Evolutionary conservation across 2,113 vertebrate genomes (phyloP).

Genomic region (Urocynchramus pylzowi): DNA sequence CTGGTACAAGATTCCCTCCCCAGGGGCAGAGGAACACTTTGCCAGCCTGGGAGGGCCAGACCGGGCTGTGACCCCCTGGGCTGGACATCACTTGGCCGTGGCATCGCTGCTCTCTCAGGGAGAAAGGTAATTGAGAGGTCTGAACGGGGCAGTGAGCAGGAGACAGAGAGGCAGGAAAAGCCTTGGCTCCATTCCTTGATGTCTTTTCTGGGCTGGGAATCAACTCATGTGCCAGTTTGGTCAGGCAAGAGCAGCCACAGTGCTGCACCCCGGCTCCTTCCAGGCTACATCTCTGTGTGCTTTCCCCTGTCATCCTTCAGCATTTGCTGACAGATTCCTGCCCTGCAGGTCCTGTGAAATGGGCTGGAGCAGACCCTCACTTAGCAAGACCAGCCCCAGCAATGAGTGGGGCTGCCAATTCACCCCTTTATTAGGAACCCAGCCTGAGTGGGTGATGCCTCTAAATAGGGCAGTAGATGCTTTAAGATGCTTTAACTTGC

Average conservation of each 20-base stretch:
- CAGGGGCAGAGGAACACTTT: fast-evolving
- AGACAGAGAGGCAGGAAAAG: not conserved
- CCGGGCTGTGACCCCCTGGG: not conserved
- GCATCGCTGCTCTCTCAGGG: not conserved
- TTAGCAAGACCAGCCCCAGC: not conserved
- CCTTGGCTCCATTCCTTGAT: conserved; percentile 11
- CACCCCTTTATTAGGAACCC: too few relatives aligned
- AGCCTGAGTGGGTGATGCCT: not conserved
- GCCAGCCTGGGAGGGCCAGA: not conserved
- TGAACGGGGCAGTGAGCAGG: not conserved
- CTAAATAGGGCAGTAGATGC: not conserved
- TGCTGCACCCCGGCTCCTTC: fast-evolving
- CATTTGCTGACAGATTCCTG: not conserved
- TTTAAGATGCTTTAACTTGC: not conserved
- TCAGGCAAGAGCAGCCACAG: not conserved
- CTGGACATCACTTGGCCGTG: not conserved
- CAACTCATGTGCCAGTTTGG: not conserved
- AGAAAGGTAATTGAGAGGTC: conserved; percentile 9
- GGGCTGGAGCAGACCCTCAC: not conserved
- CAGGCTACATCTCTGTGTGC: not conserved
- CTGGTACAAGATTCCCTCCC: not conserved
- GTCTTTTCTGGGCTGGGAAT: conserved; percentile 32
- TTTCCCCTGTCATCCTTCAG: not conserved
- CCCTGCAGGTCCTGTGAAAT: not conserved
- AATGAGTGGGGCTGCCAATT: not conserved